phyloP scores from a whole-genome alignment of 2,888 invertebrate species.

The Chrysolina americana region DNA sequence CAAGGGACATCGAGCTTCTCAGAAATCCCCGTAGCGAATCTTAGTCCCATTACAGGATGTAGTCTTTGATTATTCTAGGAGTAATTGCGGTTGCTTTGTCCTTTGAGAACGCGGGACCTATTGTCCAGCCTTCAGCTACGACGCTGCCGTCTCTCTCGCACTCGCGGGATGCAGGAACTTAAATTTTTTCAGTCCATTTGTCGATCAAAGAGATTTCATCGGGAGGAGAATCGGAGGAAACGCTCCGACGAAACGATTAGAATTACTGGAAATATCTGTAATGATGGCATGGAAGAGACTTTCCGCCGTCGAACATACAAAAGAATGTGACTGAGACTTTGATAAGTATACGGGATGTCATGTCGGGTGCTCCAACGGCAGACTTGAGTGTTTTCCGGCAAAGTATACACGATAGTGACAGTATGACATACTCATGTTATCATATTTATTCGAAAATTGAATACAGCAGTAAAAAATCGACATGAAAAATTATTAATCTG shows the following conservation, averaged over 20 bases:
- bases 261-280: conserved; percentile 35
- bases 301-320: conserved; percentile 1
- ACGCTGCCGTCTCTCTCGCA: conserved; percentile 42
- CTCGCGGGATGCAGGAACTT: conserved; percentile 35
- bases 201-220: conserved; percentile 44
- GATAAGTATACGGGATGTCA: not conserved
- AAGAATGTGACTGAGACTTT: not conserved
- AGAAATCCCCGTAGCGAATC: conserved; percentile 59
- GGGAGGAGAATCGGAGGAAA: conserved; percentile 32
- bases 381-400: too few relatives aligned
- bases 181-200: conserved; percentile 45
- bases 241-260: conserved; percentile 36
- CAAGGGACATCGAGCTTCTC: conserved; percentile 46
- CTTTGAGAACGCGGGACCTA: conserved; percentile 63
- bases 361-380: not conserved
- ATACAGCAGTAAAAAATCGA: too few relatives aligned
- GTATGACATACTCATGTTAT: too few relatives aligned
- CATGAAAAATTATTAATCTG: too few relatives aligned
- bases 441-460: too few relatives aligned
- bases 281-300: conserved; percentile 9
- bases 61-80: conserved; percentile 67
- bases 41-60: conserved; percentile 66
- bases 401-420: too few relatives aligned
- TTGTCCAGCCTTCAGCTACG: conserved; percentile 62
- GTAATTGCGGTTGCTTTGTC: conserved; percentile 68